These are phyloP conservation scores for Megaptera novaeangliae DNA, from an alignment of 2,113 vertebrate genomes.

Conservation along the genomic window DNA sequence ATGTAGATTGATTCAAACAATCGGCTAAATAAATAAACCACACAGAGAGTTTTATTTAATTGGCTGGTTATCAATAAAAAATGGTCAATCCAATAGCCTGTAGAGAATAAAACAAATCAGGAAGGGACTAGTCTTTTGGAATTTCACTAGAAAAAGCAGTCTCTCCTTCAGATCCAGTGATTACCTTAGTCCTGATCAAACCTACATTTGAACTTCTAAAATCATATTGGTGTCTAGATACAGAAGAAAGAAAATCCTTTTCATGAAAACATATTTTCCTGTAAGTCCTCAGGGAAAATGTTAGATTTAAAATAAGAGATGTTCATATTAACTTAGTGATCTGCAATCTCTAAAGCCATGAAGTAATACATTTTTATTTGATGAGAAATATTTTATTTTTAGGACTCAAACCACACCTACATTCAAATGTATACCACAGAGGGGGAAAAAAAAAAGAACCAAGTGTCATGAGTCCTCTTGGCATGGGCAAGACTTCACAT, in stretches of 20 bases:
- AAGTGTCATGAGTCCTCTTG: neutral
- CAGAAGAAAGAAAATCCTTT: neutral
- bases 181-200: neutral
- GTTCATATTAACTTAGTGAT: neutral
- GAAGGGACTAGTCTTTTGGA: neutral
- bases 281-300: neutral
- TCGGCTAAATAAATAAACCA: neutral
- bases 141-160: neutral
- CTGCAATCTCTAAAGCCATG: neutral
- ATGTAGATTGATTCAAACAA: neutral
- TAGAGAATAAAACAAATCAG: neutral
- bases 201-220: neutral
- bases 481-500: neutral
- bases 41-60: neutral
- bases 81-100: neutral
- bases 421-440: neutral
- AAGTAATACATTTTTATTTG: neutral
- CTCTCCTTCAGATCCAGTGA: neutral
- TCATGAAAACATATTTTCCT: neutral
- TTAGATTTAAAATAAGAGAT: neutral
- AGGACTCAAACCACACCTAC: neutral
- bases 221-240: neutral
- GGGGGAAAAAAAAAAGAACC: neutral
- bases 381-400: constrained; percentile 22
- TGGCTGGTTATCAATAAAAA: constrained; percentile 45